A percentile compares a stretch with the other conserved stretches of the same genome.
These are phyloP conservation scores for Bothrops jararaca DNA, from an alignment of 2,113 vertebrate species.

Conservation along the genomic window DNA sequence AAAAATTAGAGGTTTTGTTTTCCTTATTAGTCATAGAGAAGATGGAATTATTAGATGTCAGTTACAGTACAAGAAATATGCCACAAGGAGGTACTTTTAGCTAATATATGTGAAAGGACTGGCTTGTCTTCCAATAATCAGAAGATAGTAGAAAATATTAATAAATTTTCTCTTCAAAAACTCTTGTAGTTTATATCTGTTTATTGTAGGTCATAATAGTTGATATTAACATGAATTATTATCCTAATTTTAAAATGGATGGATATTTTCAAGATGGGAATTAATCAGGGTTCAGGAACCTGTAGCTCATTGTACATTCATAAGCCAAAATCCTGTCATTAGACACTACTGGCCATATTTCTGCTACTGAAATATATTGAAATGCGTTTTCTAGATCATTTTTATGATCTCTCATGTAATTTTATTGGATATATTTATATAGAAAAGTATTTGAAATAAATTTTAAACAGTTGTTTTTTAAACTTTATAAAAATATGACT, in stretches of 20 bases:
- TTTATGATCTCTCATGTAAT: not conserved
- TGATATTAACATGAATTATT: not conserved
- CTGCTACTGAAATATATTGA: not conserved
- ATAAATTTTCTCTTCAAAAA: conserved; percentile 3
- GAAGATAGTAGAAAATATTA: not conserved
- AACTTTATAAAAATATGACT: not conserved
- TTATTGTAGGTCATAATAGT: not conserved
- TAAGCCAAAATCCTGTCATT: not conserved
- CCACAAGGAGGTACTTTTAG: conserved; percentile 9
- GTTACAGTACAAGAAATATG: not conserved
- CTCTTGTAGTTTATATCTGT: not conserved
- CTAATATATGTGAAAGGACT: not conserved
- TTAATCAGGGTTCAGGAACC: not conserved
- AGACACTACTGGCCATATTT: not conserved
- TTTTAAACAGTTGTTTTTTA: not conserved
- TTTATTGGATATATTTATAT: not conserved
- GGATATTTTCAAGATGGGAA: no score
- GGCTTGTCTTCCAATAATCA: not conserved
- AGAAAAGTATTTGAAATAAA: not conserved
- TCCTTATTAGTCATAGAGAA: not conserved
- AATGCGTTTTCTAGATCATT: not conserved
- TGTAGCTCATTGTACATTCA: not conserved
- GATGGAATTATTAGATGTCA: not conserved
- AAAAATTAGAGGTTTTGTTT: not conserved
- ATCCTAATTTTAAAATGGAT: not conserved